phyloP scores from a whole-genome alignment of 2,797 vertebrate genomes.

The Agapornis canus region DNA sequence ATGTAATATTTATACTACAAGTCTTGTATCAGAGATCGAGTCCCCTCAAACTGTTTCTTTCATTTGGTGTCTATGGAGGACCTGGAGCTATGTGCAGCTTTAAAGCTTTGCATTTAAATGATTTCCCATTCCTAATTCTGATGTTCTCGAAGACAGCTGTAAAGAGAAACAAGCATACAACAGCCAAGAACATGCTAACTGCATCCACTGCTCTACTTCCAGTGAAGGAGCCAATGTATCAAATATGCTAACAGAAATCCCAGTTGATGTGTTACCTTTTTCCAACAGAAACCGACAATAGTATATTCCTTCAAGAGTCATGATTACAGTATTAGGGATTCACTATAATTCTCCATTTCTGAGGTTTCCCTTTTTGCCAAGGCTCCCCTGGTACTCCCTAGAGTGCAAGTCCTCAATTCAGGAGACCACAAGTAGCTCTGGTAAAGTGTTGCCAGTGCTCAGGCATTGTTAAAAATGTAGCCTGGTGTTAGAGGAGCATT shows the following conservation, averaged over 20 bases:
- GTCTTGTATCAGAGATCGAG: not conserved
- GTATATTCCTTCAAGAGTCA: not conserved
- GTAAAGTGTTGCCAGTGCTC: not conserved
- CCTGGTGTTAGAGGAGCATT: not conserved
- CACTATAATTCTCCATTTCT: not conserved
- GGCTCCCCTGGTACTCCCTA: not conserved
- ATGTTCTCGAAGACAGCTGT: not conserved
- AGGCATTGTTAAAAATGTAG: not conserved
- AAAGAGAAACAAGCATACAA: not conserved
- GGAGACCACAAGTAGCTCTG: not conserved
- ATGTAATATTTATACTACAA: not conserved
- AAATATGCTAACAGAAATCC: not conserved
- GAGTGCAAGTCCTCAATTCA: not conserved
- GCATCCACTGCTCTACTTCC: not conserved
- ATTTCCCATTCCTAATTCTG: not conserved
- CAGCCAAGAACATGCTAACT: not conserved
- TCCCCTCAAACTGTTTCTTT: not conserved
- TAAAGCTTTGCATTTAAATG: not conserved
- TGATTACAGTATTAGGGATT: not conserved
- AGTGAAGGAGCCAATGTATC: not conserved
- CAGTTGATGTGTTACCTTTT: not conserved
- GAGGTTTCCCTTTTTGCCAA: not conserved
- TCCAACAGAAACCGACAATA: not conserved
- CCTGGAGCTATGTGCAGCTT: not conserved
- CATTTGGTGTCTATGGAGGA: not conserved